Evolutionary conservation across 2,888 invertebrate genomes (phyloP), one percentile per base, ranked within the genome.

Genomic region (Campoplex capitator): DNA sequence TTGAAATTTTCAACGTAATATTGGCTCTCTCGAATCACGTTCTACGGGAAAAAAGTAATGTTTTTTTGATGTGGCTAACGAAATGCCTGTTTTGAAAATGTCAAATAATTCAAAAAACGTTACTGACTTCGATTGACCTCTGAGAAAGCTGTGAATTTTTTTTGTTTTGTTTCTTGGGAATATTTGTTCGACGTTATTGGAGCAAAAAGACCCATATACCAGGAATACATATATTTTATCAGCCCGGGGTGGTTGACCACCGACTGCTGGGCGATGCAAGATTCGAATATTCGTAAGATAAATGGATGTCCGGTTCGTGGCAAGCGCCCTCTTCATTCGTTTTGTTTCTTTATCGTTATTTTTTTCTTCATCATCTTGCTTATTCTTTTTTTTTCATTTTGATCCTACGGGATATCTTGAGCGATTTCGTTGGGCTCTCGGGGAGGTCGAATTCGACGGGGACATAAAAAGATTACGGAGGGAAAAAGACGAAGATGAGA

Each of bases 281-380:
- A 83, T 83, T 84, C 84, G 82, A 87, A 87, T 86, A 86, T 87
- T 82, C 86, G 54, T 77, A 78, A 87, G 86, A 84, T 82, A 87
- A 81, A 87, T 84, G 73, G 81, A 83, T 77, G 77, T 86, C 81
- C 84, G 84, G 80, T 74, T 75, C 83, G 83, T 67, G 58, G 84
- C 81, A 78, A 68, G 81, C 68, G 74, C 73, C 76, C 77, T 67
- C 74, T 45, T 28, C 28, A 11, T 54, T 16, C n/a, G 58, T 67
- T n/a, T 78, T 35, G 13, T 62, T 62, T 32, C 62, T 62, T 62
- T 62, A 62, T 6, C 62, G 32, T 58, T 16, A 28, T 62, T 62
- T 32, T 62, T 23, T 32, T 3, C 0, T 28, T 13, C 28, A 16
- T 62, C 7, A 56, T 70, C 81, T 81, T 73, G 42, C 48, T 58